Evolutionary conservation across 2,888 invertebrate genomes (phyloP), one percentile per base, ranked within the genome.

Genomic region (Pandemis cinnamomeana): DNA sequence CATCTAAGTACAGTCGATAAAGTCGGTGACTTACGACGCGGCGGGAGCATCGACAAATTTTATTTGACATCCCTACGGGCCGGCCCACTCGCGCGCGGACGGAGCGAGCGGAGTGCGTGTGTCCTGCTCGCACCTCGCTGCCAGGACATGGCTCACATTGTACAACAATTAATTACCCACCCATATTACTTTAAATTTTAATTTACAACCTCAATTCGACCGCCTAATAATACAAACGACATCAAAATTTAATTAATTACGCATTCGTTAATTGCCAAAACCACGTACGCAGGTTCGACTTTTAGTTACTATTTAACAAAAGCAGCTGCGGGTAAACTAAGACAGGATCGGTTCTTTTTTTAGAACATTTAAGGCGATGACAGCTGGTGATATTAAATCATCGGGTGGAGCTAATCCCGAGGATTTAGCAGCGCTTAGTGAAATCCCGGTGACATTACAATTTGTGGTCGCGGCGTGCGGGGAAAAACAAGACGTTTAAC

Each of bases 371-470:
- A 79, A 82, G 83, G 82, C 87, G 91, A 78, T 89, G 92, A 92
- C 92, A 91, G 92, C 90, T 91, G 91, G 83, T 78, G 80, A 78
- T 81, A 79, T 79, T 91, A 90, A 89, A 91, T 92, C 90, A 90
- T 86, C 73, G 78, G 71, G 67, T 71, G 72, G 71, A 63, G 60
- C 69, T 83, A 80, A 83, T 80, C 83, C 88, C 80, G 4, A 46
- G 87, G 90, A 87, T 92, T 89, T 90, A 82, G 72, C 77, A 76
- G 78, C 75, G 84, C 81, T 86, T 84, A 84, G 77, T 70, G 76
- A 78, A 80, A 85, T 85, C 83, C 81, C 75, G 74, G 70, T 77
- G 81, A 87, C 85, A 81, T 80, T 79, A 83, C 83, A 79, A 86
- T 85, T 87, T 87, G 88, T 87, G 88, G 86, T 79, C 78, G 71